These are phyloP conservation scores for Ligdia adustata DNA, from an alignment of 2,888 invertebrate species.

Conservation along the genomic window DNA sequence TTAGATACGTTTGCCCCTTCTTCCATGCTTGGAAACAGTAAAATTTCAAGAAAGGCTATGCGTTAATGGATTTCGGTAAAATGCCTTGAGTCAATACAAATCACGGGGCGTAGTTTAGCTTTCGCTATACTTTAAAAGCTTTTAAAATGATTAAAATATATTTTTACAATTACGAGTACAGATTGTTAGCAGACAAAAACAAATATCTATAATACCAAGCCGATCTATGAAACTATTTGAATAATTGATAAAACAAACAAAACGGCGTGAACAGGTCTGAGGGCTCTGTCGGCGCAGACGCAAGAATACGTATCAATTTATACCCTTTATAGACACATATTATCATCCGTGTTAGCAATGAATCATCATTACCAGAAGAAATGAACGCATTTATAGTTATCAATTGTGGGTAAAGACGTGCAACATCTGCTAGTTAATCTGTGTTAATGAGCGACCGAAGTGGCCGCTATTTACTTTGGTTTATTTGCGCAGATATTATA, in stretches of 20 bases:
- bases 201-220: no score
- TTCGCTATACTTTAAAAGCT: no score
- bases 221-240: no score
- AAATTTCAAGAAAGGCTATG: constrained; percentile 1
- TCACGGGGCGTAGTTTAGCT: background rate
- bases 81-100: background rate
- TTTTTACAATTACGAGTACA: no score
- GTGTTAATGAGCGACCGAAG: constrained; percentile 19
- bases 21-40: constrained; percentile 10
- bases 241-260: constrained; percentile 53
- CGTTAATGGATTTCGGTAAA: background rate
- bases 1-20: constrained; percentile 7
- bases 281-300: constrained; percentile 47
- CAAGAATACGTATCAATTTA: constrained; percentile 46
- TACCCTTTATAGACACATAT: constrained; percentile 43
- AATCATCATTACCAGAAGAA: constrained; percentile 45
- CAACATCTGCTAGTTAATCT: constrained; percentile 15
- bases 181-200: no score
- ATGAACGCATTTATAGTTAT: constrained; percentile 31
- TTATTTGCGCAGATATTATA: constrained; percentile 16
- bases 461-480: constrained; percentile 1
- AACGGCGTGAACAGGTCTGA: constrained; percentile 40
- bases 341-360: constrained; percentile 36
- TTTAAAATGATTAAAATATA: no score
- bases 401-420: constrained; percentile 28